Base-by-base conservation (phyloP, 2,888 invertebrate genomes). In the Papilio gigon region DNA sequence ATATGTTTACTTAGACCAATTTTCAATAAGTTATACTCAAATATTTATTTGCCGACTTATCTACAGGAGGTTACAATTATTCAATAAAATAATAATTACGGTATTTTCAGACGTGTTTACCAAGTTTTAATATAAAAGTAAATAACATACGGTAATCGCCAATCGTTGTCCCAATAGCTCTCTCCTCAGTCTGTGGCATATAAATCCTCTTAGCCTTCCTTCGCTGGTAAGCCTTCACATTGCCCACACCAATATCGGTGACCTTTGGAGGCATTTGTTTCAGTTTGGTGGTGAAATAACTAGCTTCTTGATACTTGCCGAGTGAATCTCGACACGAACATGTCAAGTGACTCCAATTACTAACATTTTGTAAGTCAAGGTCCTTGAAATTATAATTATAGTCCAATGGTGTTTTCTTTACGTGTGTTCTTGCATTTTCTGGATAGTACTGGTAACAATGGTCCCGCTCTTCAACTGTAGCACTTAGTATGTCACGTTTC, bases 231-330 rank as follows among this genome's bases (percentile, higher is more conserved):
- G 82, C 73, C 58, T 83, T 87, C 0, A 88, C 76, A 61, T 80
- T 85, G 0, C 88, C 86, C 0, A 87, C 82, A 0, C 86, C 86
- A 1, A 88, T 76, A 22, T 87, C 84, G 0, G 81, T 83, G 20
- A 72, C 79, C 11, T 76, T 79, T 9, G 53, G 42, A 25, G 33
- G 65, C 50, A 37, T 70, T 65, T 60, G 42, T 11, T 65, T 61
- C 17, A 65, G 4, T 59, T 17, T 63, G 11, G 50, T 60, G 0
- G 65, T 65, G 25, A 60, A 60, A 53, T 60, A 59, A 50, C 65
- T 65, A 35, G 65, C 25, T 30, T 65, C 61, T 61, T 61, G 42
- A 56, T 30, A 44, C 1, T 61, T 65, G 20, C 27, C 61, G 2
- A 20, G 17, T 1, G 65, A 65, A 56, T 56, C 27, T 37, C 66